Evolutionary conservation across 1,140 invertebrate genomes (phyloP), one percentile per base, ranked within the genome.

Genomic region (Lithobius niger): DNA sequence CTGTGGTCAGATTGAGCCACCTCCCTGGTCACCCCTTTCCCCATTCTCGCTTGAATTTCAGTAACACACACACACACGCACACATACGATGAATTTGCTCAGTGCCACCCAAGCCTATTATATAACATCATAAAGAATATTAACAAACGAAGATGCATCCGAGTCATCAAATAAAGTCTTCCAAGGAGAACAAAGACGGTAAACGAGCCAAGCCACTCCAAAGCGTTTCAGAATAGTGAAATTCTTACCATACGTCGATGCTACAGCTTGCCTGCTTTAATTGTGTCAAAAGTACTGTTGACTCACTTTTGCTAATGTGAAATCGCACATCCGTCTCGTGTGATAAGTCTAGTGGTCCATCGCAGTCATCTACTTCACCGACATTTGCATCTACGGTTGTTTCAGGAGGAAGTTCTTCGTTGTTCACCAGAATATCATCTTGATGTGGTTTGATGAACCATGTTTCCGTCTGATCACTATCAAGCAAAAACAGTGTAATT

Each of bases 251-350:
- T n/a, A n/a, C n/a, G n/a, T n/a, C n/a, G n/a, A n/a, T n/a, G n/a
- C n/a, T n/a, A n/a, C n/a, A n/a, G n/a, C n/a, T n/a, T n/a, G n/a
- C n/a, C n/a, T n/a, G n/a, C 13, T 21, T 51, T 21, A 19, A 24
- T 15, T 25, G 18, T 45, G 13, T 40, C 18, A 25, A 27, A 22
- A n/a, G n/a, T n/a, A n/a, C n/a, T n/a, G n/a, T n/a, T n/a, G n/a
- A 59, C 64, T 63, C 64, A 71, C 71, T 67, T 59, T 67, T 70
- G 49, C 66, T 66, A 3, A 71, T 44, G 59, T 69, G 67, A 60
- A 72, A 72, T 40, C 66, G 58, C 10, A 71, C 57, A 43, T 69
- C 69, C 36, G 63, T 66, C 48, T 69, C 66, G 31, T 51, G 47
- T n/a, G 66, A 65, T 1, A 69, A 49, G 59, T 69, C 67, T 22